Evolutionary conservation across 2,888 invertebrate genomes (phyloP).

Genomic region (Autographa gamma): DNA sequence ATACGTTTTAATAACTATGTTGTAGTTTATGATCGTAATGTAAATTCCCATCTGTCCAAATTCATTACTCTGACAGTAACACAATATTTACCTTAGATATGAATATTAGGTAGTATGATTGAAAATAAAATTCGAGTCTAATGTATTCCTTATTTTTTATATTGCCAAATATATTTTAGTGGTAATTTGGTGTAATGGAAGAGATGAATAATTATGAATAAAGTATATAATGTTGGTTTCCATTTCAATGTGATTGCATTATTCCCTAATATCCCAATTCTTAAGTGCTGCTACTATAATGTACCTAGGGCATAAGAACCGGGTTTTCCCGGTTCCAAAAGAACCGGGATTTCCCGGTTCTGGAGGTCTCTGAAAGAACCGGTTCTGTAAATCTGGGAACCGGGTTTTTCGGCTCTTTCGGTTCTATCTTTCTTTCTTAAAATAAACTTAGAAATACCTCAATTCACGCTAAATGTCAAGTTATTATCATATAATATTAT

Average conservation of each 20-base stretch:
- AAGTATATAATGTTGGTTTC: conserved; percentile 84
- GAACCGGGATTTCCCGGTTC: too few relatives aligned
- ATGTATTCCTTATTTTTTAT: conserved; percentile 88
- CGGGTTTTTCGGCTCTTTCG: too few relatives aligned
- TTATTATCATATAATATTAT: too few relatives aligned
- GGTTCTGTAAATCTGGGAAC: too few relatives aligned
- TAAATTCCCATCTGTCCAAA: conserved; percentile 60
- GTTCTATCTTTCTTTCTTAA: too few relatives aligned
- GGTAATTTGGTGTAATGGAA: conserved; percentile 82
- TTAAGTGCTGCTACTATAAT: too few relatives aligned
- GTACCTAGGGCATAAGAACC: too few relatives aligned
- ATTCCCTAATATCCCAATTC: too few relatives aligned
- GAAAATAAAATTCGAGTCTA: conserved; percentile 80
- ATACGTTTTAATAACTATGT: conserved; percentile 41
- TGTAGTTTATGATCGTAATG: conserved; percentile 54
- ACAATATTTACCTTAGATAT: conserved; percentile 69
- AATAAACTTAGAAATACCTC: too few relatives aligned
- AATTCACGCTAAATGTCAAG: too few relatives aligned
- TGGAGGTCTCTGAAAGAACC: too few relatives aligned
- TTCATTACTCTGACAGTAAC: conserved; percentile 69
- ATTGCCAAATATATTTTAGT: conserved; percentile 88
- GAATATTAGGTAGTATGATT: conserved; percentile 81
- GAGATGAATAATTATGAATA: conserved; percentile 78
- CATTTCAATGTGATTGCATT: conserved; percentile 68
- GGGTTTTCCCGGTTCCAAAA: too few relatives aligned